Conservation (phyloP, 2,797 vertebrate genomes). For the Phoeniculus purpureus region DNA sequence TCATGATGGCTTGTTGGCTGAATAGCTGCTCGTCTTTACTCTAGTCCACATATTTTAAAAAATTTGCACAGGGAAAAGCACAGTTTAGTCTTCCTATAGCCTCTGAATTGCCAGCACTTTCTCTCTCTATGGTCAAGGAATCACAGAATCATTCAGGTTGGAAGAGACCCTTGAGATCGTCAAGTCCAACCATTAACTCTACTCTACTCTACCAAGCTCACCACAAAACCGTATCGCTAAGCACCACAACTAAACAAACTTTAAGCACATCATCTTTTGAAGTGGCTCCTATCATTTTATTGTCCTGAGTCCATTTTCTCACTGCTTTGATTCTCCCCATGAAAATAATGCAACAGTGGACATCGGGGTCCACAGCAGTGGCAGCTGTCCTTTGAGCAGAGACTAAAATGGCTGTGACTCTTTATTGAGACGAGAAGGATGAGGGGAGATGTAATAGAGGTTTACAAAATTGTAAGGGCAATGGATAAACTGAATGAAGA, state of each 20-base stretch:
- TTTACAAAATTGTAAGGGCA: neutral
- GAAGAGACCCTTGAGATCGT: too few species aligned
- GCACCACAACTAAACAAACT: too few species aligned
- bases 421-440: neutral
- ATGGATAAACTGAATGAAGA: neutral
- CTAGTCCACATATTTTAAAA: neutral
- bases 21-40: neutral
- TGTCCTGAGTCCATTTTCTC: neutral
- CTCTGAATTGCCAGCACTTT: neutral
- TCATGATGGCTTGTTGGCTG: neutral
- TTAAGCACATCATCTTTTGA: neutral
- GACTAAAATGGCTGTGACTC: neutral
- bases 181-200: too few species aligned
- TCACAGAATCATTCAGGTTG: too few species aligned
- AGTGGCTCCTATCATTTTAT: neutral
- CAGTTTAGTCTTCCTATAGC: neutral
- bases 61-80: neutral
- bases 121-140: neutral
- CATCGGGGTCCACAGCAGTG: neutral
- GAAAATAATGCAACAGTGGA: neutral
- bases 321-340: neutral
- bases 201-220: too few species aligned
- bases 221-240: too few species aligned
- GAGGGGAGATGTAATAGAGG: neutral
- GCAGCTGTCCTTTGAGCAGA: neutral